These are phyloP conservation scores for Sympetrum striolatum DNA, from an alignment of 2,888 invertebrate species.

Conservation along the genomic window DNA sequence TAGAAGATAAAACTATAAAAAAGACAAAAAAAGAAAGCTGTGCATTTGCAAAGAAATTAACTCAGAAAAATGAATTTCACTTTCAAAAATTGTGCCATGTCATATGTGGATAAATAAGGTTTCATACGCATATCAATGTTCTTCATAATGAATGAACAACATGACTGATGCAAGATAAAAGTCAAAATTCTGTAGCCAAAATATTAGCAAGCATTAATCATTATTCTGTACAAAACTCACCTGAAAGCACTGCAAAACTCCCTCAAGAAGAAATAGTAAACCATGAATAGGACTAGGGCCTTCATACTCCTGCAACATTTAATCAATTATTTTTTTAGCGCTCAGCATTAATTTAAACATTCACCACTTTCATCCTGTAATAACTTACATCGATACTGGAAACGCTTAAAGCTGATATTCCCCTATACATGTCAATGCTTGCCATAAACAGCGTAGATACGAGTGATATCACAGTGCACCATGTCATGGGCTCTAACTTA, in stretches of 20 bases:
- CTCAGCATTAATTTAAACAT: background rate
- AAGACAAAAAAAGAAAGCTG: background rate
- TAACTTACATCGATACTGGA: constrained; percentile 45
- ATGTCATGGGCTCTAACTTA: constrained; percentile 51
- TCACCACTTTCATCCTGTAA: background rate
- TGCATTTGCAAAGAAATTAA: background rate
- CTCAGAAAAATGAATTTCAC: background rate
- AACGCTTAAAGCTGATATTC: constrained; percentile 41
- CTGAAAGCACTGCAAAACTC: constrained; percentile 50
- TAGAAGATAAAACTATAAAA: constrained; percentile 14
- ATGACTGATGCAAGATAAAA: too few species aligned
- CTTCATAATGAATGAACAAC: too few species aligned
- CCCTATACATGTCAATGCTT: constrained; percentile 45
- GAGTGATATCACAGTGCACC: constrained; percentile 47
- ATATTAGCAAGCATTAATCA: background rate
- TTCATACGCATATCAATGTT: too few species aligned
- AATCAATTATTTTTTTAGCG: too few species aligned
- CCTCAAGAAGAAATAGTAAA: constrained; percentile 51
- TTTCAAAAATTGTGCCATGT: background rate
- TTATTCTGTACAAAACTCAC: constrained; percentile 48
- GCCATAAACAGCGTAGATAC: constrained; percentile 36
- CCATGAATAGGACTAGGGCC: constrained; percentile 51
- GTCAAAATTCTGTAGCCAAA: too few species aligned
- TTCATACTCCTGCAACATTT: constrained; percentile 50
- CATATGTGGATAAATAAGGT: too few species aligned